These are phyloP conservation scores for Lasioglossum leucozonium DNA, from an alignment of 2,888 invertebrate species.

Conservation along the genomic window DNA sequence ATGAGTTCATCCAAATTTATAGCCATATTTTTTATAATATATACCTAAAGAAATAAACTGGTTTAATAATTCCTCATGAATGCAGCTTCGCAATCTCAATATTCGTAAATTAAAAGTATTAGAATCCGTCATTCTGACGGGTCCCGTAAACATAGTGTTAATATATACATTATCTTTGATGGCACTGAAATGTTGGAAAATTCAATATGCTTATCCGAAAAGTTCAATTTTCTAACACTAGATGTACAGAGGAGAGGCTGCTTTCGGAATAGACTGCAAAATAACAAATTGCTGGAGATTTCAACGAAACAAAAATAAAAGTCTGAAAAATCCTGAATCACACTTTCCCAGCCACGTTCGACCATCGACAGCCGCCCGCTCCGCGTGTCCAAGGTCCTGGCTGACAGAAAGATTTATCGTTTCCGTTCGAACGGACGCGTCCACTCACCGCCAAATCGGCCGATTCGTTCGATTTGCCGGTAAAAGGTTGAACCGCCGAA, in stretches of 20 bases:
- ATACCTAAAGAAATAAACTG: too few species aligned
- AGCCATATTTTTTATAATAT: too few species aligned
- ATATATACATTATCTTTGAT: too few species aligned
- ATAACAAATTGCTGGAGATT: neutral
- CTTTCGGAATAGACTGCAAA: neutral
- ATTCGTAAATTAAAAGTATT: too few species aligned
- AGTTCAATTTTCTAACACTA: too few species aligned
- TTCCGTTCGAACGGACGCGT: slow-evolving; percentile 7
- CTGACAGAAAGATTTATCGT: neutral
- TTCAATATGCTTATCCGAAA: too few species aligned
- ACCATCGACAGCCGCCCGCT: neutral
- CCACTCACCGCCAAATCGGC: slow-evolving; percentile 2
- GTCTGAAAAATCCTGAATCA: neutral
- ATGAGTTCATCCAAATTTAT: too few species aligned
- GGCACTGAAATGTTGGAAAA: too few species aligned
- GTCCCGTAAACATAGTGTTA: too few species aligned
- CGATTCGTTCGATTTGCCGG: neutral
- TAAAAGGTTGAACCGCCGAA: neutral
- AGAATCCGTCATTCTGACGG: too few species aligned
- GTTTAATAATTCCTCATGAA: too few species aligned
- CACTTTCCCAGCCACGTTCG: neutral
- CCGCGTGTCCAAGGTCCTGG: neutral
- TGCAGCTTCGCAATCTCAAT: too few species aligned
- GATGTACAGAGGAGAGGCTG: neutral
- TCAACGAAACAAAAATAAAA: neutral